Evolutionary conservation across 2,797 vertebrate genomes (phyloP).

Genomic region (Hephaestus fuliginosus): DNA sequence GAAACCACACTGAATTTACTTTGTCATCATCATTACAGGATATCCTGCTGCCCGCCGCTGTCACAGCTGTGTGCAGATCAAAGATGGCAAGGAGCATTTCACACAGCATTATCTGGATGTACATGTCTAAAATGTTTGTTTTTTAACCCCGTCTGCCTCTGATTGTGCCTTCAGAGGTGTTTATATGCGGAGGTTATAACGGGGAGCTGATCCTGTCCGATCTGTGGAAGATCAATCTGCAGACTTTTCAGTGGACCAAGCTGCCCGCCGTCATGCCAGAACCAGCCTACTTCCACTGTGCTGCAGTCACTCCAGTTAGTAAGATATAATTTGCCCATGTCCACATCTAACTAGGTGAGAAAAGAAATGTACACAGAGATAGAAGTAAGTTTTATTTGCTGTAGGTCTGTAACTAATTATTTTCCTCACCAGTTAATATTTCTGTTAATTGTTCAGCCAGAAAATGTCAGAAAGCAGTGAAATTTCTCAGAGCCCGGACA

Average conservation of each 20-base stretch:
- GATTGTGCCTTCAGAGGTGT: conserved; percentile 87
- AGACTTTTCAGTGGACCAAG: conserved; percentile 93
- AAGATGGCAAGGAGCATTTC: conserved; percentile 88
- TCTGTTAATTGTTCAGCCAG: background rate
- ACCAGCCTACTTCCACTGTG: conserved; percentile 97
- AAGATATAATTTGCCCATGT: background rate
- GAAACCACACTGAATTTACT: background rate
- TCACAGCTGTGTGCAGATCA: conserved; percentile 98
- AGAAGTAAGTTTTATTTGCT: rapidly evolving
- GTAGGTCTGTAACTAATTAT: background rate
- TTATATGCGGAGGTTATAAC: conserved; percentile 96
- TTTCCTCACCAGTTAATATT: background rate
- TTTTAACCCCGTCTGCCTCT: background rate
- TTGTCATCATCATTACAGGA: conserved; percentile 81
- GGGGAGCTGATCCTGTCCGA: conserved; percentile 95
- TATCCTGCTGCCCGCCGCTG: conserved; percentile 96
- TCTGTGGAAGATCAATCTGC: conserved; percentile 95
- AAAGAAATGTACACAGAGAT: background rate
- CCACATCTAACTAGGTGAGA: background rate
- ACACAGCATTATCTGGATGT: background rate
- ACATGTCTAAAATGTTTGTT: background rate
- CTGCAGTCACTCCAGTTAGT: conserved; percentile 96
- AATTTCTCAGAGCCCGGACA: background rate
- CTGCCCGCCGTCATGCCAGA: conserved; percentile 95
- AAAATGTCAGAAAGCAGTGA: background rate